These are phyloP conservation scores for Apocrypta bakeri DNA, from an alignment of 1,140 invertebrate genomes.

Conservation along the genomic window DNA sequence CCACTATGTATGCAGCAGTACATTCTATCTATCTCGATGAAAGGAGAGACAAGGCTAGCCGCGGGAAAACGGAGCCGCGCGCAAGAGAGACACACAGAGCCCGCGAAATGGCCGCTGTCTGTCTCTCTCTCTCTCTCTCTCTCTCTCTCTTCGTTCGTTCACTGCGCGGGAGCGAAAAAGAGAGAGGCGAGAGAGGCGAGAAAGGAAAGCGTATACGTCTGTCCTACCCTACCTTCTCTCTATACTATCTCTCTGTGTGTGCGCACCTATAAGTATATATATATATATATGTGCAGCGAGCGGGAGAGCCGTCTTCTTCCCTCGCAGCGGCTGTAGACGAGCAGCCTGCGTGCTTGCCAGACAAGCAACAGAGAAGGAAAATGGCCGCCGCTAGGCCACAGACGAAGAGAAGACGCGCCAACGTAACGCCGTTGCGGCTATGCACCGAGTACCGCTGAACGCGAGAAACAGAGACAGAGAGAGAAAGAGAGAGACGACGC, in stretches of 20 bases:
- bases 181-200: background rate
- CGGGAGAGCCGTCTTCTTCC: conserved; percentile 3
- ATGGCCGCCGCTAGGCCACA: conserved; percentile 40
- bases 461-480: background rate
- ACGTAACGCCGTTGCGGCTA: conserved; percentile 9
- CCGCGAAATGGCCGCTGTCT: conserved; percentile 37
- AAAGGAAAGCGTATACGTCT: conserved; percentile 16
- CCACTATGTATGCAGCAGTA: background rate
- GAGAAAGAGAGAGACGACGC: background rate
- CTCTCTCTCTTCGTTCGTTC: background rate
- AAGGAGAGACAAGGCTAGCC: conserved; percentile 12
- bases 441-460: background rate
- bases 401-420: conserved; percentile 26
- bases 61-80: background rate
- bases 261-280: background rate
- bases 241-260: too few species aligned
- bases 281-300: background rate
- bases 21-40: background rate
- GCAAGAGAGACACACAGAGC: conserved; percentile 19
- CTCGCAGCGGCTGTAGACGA: background rate
- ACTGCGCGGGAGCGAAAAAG: conserved; percentile 13
- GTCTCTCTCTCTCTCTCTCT: too few species aligned
- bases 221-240: background rate
- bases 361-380: conserved; percentile 49
- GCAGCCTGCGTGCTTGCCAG: background rate